Conservation (phyloP, 2,888 invertebrate species). For the Pammene fasciana region DNA sequence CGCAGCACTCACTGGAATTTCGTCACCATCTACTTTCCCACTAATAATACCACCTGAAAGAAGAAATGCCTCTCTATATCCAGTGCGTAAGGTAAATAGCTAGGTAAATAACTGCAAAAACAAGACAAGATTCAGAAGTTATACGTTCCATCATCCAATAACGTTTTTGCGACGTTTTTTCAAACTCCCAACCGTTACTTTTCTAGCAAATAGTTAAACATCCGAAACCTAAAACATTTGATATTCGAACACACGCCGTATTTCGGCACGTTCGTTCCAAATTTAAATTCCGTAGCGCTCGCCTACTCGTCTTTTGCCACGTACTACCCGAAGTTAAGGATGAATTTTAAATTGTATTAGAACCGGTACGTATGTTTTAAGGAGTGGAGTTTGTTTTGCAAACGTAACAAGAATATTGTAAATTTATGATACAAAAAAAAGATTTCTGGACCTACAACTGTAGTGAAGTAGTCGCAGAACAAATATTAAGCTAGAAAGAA, state of each 20-base stretch:
- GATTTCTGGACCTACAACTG: background rate
- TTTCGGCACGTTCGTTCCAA: conserved; percentile 67
- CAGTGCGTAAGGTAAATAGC: too few species aligned
- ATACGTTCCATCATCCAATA: background rate
- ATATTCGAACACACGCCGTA: conserved; percentile 64
- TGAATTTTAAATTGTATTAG: conserved; percentile 68
- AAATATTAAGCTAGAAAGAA: too few species aligned
- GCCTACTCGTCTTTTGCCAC: conserved; percentile 66
- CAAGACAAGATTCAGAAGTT: background rate
- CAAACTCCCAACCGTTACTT: conserved; percentile 44
- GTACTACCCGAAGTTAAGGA: conserved; percentile 65
- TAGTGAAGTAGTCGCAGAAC: too few species aligned
- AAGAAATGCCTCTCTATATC: too few species aligned
- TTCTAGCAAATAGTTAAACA: conserved; percentile 70
- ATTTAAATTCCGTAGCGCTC: conserved; percentile 77
- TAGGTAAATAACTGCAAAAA: too few species aligned
- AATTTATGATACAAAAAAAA: background rate
- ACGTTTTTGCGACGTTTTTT: conserved; percentile 17
- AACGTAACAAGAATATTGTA: background rate
- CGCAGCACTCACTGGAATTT: too few species aligned
- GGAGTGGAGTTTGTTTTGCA: conserved; percentile 15
- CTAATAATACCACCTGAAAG: too few species aligned
- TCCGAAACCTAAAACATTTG: conserved; percentile 45
- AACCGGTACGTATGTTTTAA: conserved; percentile 22
- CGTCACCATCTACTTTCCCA: too few species aligned